Base-by-base conservation (phyloP, 2,888 invertebrate genomes). In the Eupithecia dodoneata region DNA sequence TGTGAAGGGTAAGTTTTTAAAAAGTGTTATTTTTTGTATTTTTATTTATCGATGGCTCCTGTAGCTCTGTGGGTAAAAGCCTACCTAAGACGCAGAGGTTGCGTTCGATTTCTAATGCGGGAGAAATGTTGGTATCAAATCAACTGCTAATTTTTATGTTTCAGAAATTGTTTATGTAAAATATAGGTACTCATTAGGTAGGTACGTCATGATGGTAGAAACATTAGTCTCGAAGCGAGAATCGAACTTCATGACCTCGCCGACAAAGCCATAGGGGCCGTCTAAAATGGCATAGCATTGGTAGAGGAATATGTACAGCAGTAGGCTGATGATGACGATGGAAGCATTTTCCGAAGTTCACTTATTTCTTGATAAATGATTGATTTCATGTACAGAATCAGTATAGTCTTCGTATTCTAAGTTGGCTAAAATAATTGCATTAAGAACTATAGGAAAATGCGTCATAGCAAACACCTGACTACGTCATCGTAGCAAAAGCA, bases 1-100 rank as follows among this genome's bases (percentile, higher is more conserved):
- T 73, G 89, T 94, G 59, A 86, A 84, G 81, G 93, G 94, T 94
- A 85, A 90, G 91, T 67, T 5, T 2, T 9, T n/a, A 3, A 12
- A 0, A 12, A 15, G 0, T 52, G 15, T n/a, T 65, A 12, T 5
- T 41, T 65, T 55, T 10, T 55, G 5, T 47, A 47, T 45, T 13
- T 49, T 15, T 52, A n/a, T 55, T 6, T n/a, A 55, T 55, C 3
- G n/a, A 9, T 9, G 3, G 0, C 52, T n/a, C 4, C 7, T 55
- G n/a, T 55, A n/a, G 55, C 15, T 5, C 15, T 15, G 55, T n/a
- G 55, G 55, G n/a, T n/a, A 7, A 55, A 5, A 4, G 3, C 3
- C 59, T 1, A 9, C 59, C 59, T 18, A 18, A 7, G 3, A 3
- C 18, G 59, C 9, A 9, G n/a, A 52, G 3, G 4, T 15, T 6